Conservation (phyloP, 2,113 vertebrate species). For the Vulpes vulpes region DNA sequence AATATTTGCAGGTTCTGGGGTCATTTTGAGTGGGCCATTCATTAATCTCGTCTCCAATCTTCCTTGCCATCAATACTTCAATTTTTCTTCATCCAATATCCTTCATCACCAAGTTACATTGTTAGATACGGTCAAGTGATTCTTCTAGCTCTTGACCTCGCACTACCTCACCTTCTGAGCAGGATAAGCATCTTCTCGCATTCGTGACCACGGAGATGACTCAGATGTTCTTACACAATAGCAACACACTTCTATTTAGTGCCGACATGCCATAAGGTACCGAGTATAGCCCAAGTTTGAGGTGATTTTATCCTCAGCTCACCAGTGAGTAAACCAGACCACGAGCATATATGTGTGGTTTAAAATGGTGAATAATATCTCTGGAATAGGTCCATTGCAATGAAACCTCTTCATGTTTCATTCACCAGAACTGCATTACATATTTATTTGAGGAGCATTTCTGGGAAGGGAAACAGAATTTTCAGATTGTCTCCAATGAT, state of each 20-base stretch:
- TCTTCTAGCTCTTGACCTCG: not conserved
- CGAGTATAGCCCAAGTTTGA: not conserved
- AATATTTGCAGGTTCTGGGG: not conserved
- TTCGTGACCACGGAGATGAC: not conserved
- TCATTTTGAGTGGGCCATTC: not conserved
- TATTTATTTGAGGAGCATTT: constrained; percentile 4
- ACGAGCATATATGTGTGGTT: not conserved
- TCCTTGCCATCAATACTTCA: not conserved
- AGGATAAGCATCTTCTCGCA: not conserved
- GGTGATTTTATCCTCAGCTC: not conserved
- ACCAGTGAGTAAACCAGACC: not conserved
- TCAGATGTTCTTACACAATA: not conserved
- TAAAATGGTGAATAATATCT: not conserved
- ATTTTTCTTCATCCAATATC: not conserved
- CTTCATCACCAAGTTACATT: not conserved
- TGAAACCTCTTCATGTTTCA: not conserved
- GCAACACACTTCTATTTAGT: not conserved
- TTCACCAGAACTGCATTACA: not conserved
- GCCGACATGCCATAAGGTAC: not conserved
- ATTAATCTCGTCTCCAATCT: not conserved
- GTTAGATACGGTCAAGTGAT: not conserved
- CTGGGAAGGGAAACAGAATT: not conserved
- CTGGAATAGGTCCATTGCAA: not conserved
- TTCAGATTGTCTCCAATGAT: not conserved
- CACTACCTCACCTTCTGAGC: not conserved